Percentiles rank a stretch among this genome's conserved stretches.
phyloP scores from a whole-genome alignment of 2,888 invertebrate genomes.

The Lasioglossum zephyrum region DNA sequence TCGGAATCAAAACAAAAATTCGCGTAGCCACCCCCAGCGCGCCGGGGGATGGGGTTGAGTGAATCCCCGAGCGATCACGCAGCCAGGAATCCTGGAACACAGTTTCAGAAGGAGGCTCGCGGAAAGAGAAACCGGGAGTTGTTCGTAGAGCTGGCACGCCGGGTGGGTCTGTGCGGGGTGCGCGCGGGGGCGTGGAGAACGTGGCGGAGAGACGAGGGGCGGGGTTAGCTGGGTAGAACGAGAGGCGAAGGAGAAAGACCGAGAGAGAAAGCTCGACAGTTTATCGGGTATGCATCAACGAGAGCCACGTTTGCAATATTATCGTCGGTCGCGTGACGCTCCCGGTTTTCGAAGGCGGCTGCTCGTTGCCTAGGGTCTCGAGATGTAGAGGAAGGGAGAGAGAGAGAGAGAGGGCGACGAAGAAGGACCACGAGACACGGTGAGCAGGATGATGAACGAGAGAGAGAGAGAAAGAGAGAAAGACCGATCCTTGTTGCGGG shows the following conservation, averaged over 20 bases:
- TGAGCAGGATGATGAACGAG: background rate
- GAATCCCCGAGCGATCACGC: background rate
- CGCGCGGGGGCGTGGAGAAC: background rate
- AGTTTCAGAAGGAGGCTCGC: background rate
- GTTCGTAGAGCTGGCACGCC: background rate
- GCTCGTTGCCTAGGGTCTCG: constrained; percentile 60
- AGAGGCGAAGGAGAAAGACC: background rate
- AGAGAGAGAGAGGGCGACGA: constrained; percentile 3
- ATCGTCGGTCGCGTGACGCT: constrained; percentile 76
- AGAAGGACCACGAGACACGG: background rate
- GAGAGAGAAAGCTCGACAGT: constrained; percentile 54
- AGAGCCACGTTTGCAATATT: constrained; percentile 73
- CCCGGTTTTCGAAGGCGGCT: constrained; percentile 71
- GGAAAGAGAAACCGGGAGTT: constrained; percentile 20
- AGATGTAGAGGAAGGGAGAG: constrained; percentile 42
- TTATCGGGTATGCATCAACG: constrained; percentile 74
- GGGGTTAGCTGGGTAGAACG: background rate
- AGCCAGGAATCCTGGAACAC: background rate
- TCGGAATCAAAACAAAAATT: background rate
- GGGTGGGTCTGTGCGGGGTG: background rate
- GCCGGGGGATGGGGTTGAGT: background rate
- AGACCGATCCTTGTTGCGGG: background rate
- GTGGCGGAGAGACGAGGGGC: background rate
- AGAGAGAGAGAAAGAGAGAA: constrained; percentile 10
- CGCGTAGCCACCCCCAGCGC: background rate